Evolutionary conservation across 2,113 vertebrate genomes (phyloP).

Genomic region (Mirounga angustirostris): DNA sequence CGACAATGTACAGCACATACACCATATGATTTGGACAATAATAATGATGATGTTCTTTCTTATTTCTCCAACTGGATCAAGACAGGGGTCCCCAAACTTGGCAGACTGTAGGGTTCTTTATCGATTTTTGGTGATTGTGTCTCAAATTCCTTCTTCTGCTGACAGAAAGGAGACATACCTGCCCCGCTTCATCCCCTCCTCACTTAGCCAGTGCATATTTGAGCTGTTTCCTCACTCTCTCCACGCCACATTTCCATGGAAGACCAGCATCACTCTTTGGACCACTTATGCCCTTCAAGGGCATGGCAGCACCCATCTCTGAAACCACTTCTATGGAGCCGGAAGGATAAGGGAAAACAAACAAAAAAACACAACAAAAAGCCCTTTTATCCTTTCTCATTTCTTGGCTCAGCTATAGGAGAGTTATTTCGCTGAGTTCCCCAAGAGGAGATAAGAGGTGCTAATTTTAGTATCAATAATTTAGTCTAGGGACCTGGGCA

Average conservation of each 20-base stretch:
- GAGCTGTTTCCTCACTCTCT: not conserved
- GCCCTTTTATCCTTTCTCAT: slow-evolving; percentile 42
- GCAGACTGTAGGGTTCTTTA: not conserved
- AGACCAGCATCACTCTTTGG: not conserved
- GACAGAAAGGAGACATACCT: not conserved
- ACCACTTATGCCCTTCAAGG: not conserved
- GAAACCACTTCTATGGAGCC: not conserved
- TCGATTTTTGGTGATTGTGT: not conserved
- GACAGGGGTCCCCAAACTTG: not conserved
- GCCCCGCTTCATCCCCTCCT: not conserved
- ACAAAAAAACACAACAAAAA: slow-evolving; percentile 32
- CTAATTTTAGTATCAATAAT: slow-evolving; percentile 74
- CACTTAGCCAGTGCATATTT: not conserved
- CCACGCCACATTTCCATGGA: not conserved
- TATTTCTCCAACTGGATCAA: not conserved
- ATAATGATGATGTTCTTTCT: not conserved
- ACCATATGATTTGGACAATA: not conserved
- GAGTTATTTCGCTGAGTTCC: not conserved
- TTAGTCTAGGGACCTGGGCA: slow-evolving; percentile 60
- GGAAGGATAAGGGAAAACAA: slow-evolving; percentile 5
- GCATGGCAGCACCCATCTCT: not conserved
- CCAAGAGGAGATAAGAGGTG: slow-evolving; percentile 60
- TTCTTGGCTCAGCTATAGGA: slow-evolving; percentile 3
- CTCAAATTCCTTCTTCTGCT: not conserved
- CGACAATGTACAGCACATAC: not conserved